phyloP scores from a whole-genome alignment of 2,888 invertebrate genomes.

The Parnassius apollo region DNA sequence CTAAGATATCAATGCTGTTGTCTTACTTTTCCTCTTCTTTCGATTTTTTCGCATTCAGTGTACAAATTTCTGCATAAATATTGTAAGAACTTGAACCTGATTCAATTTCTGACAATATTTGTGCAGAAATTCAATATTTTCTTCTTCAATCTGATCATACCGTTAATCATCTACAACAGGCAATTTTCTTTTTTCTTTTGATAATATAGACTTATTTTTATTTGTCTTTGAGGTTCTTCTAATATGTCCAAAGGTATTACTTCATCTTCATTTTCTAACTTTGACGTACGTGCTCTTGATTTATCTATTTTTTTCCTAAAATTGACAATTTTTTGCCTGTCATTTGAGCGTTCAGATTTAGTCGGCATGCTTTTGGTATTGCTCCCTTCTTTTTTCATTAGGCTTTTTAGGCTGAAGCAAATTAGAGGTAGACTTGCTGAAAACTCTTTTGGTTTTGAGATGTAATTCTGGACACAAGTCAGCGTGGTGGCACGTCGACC shows the following conservation, averaged over 20 bases:
- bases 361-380: slow-evolving; percentile 78
- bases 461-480: slow-evolving; percentile 85
- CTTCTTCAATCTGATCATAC: slow-evolving; percentile 83
- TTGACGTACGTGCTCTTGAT: slow-evolving; percentile 73
- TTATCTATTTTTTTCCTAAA: slow-evolving; percentile 76
- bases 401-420: slow-evolving; percentile 81
- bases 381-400: slow-evolving; percentile 72
- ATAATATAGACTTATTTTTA: slow-evolving; percentile 77
- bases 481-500: no score
- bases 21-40: slow-evolving; percentile 70
- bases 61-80: slow-evolving; percentile 86
- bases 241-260: slow-evolving; percentile 62
- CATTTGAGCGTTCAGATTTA: slow-evolving; percentile 65
- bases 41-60: slow-evolving; percentile 59
- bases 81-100: slow-evolving; percentile 80
- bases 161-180: slow-evolving; percentile 84
- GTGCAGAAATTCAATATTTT: no score
- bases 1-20: slow-evolving; percentile 66
- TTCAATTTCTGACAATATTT: no score
- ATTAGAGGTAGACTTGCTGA: slow-evolving; percentile 84
- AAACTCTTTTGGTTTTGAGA: slow-evolving; percentile 84
- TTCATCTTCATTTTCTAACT: slow-evolving; percentile 68
- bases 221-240: slow-evolving; percentile 66
- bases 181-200: slow-evolving; percentile 76
- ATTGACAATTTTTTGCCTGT: slow-evolving; percentile 63